Evolutionary conservation across 2,113 vertebrate genomes (phyloP).

Genomic region (Hippocampus zosterae): DNA sequence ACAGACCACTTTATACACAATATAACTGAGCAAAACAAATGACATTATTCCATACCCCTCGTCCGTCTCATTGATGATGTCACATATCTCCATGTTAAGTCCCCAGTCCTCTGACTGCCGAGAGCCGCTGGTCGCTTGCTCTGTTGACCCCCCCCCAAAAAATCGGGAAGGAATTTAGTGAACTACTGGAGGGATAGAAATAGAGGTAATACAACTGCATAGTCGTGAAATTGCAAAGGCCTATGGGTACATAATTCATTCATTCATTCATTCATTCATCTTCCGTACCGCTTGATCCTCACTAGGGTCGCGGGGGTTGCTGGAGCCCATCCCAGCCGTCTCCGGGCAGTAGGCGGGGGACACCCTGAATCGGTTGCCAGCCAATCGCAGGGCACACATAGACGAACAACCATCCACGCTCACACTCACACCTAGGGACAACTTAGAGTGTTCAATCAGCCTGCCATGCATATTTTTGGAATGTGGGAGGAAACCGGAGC

Average conservation of each 20-base stretch:
- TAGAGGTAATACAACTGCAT: neutral
- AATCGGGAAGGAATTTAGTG: neutral
- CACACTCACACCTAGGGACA: too few relatives aligned
- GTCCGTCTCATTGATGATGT: slow-evolving; percentile 76
- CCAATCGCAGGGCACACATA: too few relatives aligned
- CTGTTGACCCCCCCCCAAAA: slow-evolving; percentile 46
- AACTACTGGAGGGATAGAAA: neutral
- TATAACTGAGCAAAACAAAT: neutral
- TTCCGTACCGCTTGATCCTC: too few relatives aligned
- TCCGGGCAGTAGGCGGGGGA: too few relatives aligned
- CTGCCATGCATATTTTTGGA: too few relatives aligned
- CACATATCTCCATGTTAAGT: slow-evolving; percentile 76
- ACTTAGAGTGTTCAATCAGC: too few relatives aligned
- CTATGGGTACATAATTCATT: neutral
- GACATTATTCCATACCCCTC: slow-evolving; percentile 58
- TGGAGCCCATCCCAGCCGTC: too few relatives aligned
- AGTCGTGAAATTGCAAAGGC: neutral
- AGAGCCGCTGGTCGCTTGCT: slow-evolving; percentile 60
- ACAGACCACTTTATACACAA: neutral
- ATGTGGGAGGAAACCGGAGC: too few relatives aligned
- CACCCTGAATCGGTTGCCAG: too few relatives aligned
- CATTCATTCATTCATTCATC: too few relatives aligned
- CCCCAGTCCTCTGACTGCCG: slow-evolving; percentile 71
- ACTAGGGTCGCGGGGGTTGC: too few relatives aligned
- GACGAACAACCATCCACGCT: too few relatives aligned